These are phyloP conservation scores for Cygnus olor DNA, from an alignment of 2,797 vertebrate species.

Conservation along the genomic window DNA sequence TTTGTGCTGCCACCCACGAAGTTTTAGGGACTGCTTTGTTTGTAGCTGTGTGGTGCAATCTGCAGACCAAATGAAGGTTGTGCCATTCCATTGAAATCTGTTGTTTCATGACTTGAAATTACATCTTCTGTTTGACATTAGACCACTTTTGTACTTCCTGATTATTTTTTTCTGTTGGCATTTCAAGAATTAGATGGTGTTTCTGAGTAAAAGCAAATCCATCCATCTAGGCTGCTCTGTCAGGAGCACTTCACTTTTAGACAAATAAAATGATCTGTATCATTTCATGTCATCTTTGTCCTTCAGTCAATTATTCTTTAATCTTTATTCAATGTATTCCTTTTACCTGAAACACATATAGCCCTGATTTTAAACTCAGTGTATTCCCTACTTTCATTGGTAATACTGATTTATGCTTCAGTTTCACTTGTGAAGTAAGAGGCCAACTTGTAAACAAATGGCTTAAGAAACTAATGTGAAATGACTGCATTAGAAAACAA, in stretches of 20 bases:
- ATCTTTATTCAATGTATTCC: background rate
- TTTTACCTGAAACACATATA: background rate
- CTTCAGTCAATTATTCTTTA: background rate
- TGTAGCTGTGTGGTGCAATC: conserved; percentile 28
- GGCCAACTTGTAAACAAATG: background rate
- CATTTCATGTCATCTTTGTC: background rate
- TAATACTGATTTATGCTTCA: background rate
- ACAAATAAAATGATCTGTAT: background rate
- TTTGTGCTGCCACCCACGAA: conserved; percentile 54
- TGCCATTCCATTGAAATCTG: conserved; percentile 32
- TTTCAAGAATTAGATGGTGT: background rate
- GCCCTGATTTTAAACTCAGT: background rate
- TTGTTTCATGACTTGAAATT: conserved; percentile 8
- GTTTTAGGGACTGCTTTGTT: conserved; percentile 28
- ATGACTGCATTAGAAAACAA: background rate
- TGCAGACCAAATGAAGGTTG: conserved; percentile 15
- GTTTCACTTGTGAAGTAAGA: background rate
- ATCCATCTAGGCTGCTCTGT: background rate
- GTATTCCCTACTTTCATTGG: background rate
- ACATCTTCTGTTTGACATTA: conserved; percentile 19
- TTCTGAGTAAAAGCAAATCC: background rate
- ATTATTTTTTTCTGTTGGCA: conserved; percentile 19
- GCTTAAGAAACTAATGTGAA: background rate
- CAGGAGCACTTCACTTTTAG: background rate
- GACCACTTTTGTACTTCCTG: background rate